These are phyloP conservation scores for Silurus aristotelis DNA, from an alignment of 2,797 vertebrate species.

Conservation along the genomic window DNA sequence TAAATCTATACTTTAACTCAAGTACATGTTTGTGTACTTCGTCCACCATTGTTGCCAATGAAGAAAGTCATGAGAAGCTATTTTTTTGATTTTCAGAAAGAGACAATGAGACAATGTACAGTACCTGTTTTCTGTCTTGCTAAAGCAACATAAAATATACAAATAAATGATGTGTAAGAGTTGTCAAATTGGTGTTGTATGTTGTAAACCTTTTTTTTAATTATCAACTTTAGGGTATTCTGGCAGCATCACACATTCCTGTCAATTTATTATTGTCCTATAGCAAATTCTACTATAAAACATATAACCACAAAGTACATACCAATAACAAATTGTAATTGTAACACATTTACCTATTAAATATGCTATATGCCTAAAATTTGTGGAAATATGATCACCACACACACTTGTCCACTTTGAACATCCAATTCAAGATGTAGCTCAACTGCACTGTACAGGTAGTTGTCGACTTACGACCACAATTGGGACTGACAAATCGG, in stretches of 20 bases:
- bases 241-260: not conserved
- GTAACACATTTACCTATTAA: not conserved
- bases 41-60: too few relatives aligned
- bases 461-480: too few relatives aligned
- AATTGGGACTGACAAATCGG: too few relatives aligned
- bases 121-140: not conserved
- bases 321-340: not conserved
- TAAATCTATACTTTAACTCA: too few relatives aligned
- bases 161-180: not conserved
- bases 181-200: too few relatives aligned
- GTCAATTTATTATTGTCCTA: not conserved
- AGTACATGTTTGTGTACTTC: too few relatives aligned
- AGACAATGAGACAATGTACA: too few relatives aligned
- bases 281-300: not conserved
- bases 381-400: not conserved
- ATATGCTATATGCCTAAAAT: not conserved
- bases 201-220: not conserved
- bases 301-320: not conserved
- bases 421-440: not conserved
- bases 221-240: not conserved
- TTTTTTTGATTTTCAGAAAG: too few relatives aligned
- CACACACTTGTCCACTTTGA: not conserved
- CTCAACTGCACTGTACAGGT: too few relatives aligned
- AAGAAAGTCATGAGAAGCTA: not conserved
- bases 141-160: not conserved